Evolutionary conservation across 2,797 vertebrate genomes (phyloP).

Genomic region (Apogon talboti): DNA sequence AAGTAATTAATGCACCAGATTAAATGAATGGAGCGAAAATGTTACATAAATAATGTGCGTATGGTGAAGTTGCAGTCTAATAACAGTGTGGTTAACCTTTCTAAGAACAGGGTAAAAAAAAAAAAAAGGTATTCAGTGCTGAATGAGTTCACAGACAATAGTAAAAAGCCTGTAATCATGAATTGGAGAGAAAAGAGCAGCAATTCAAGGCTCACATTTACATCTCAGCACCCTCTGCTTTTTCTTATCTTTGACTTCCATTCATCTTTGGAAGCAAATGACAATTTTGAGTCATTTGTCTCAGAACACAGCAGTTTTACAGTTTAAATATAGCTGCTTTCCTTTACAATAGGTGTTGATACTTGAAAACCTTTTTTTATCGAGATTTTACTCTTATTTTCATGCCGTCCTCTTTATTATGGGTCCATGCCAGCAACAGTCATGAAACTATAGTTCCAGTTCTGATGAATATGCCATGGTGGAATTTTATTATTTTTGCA

Average conservation of each 20-base stretch:
- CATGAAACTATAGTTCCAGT: too few species aligned
- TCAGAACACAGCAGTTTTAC: constrained; percentile 23
- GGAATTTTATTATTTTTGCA: too few species aligned
- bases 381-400: neutral
- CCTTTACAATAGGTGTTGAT: constrained; percentile 8
- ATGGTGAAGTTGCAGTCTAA: too few species aligned
- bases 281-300: constrained; percentile 34
- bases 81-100: neutral
- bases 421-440: too few species aligned
- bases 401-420: neutral
- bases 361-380: neutral
- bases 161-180: constrained; percentile 12
- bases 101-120: neutral
- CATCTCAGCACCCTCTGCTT: constrained; percentile 29
- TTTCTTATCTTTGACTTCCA: constrained; percentile 38
- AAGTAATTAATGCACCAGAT: too few species aligned
- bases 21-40: neutral
- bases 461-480: too few species aligned
- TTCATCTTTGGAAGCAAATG: constrained; percentile 44
- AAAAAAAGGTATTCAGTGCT: constrained; percentile 3
- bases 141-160: constrained; percentile 17
- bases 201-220: constrained; percentile 33
- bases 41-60: too few species aligned
- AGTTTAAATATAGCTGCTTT: constrained; percentile 14
- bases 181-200: constrained; percentile 28